Evolutionary conservation across 2,113 vertebrate species (phyloP), one percentile per base, ranked within the genome.

Genomic region (Thunnus thynnus): DNA sequence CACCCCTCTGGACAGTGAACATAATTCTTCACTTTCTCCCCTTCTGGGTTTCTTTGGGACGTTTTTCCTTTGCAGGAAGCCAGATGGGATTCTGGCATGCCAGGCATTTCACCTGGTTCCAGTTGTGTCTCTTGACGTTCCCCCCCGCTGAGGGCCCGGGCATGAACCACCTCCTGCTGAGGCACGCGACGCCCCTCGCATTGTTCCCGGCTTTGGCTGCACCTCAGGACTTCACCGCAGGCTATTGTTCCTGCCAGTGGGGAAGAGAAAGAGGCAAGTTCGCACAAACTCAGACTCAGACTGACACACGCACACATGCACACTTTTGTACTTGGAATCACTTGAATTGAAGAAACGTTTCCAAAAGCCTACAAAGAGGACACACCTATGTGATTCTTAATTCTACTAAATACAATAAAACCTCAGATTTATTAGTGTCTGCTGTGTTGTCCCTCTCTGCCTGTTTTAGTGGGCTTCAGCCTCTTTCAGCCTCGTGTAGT

Each of bases 61-160:
- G 32, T 47, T 80, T 85, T 81, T 84, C 48, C 46, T 22, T 76
- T 75, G 22, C 84, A 85, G 72, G 57, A 74, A 85, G 73, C 78
- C 83, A 87, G 80, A 85, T 48, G 70, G 51, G 69, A 75, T 22
- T 63, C 36, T 73, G 83, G 75, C 77, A 84, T 74, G 64, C 78
- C 87, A 84, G 67, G 46, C 72, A 92, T 86, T 80, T 88, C 86
- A 89, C 84, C 86, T 90, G 90, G 72, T 84, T 86, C 75, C 41
- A 44, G 66, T 48, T 51, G 16, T 68, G 84, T 69, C 64, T 75
- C 73, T 48, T 50, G 57, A 72, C 41, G 2, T 52, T 22, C 61
- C 44, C 74, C 57, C 57, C 17, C 16, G 75, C 10, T 13, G 9
- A 84, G 60, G 62, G 66, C 67, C 64, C 2, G 2, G 58, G 70